Base-by-base conservation (phyloP, 2,888 invertebrate genomes). In the Enchytraeus crypticus region DNA sequence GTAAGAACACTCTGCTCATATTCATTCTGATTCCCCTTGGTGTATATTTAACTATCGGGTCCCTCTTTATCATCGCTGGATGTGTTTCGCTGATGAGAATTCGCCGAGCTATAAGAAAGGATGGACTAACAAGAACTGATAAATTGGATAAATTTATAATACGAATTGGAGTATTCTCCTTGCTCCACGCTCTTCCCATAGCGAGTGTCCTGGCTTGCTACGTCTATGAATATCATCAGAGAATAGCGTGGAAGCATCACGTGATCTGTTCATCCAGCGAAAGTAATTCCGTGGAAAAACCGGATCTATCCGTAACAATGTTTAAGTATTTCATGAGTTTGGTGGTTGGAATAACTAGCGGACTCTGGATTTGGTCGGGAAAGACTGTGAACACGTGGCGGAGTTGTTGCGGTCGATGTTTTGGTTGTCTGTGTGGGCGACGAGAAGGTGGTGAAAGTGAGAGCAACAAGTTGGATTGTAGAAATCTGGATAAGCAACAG, bases 131-230 rank as follows among this genome's bases (percentile, higher is more conserved):
- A 21, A 92, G 81, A 91, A 95, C 60, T 88, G 96, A 81, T 72
- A 96, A 95, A 81, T 82, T 97, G 64, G 96, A 97, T 78, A 90
- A 92, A 73, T 84, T 98, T 49, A 95, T 98, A 93, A 88, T 95
- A 70, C 86, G 97, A 60, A 97, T 98, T 72, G 95, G 95, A 32
- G 88, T 96, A 64, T 98, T 96, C 82, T 92, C 92, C 53, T 89
- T 96, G 0, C 83, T 98, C 11, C 98, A 97, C 80, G 91, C 92
- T 38, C 87, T 96, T 30, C 96, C 97, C 5, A 92, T 95, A 2
- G 83, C 93, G 45, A 88, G 92, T 60, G 90, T 95, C 55, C 86
- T 97, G 65, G 89, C 88, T 43, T 97, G 96, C 76, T 84, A 95
- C 62, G 88, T 92, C 78, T 97, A 97, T 81, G 96, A 96, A 79